phyloP scores from a whole-genome alignment of 2,797 vertebrate species.

The Catostomus latipinnis region DNA sequence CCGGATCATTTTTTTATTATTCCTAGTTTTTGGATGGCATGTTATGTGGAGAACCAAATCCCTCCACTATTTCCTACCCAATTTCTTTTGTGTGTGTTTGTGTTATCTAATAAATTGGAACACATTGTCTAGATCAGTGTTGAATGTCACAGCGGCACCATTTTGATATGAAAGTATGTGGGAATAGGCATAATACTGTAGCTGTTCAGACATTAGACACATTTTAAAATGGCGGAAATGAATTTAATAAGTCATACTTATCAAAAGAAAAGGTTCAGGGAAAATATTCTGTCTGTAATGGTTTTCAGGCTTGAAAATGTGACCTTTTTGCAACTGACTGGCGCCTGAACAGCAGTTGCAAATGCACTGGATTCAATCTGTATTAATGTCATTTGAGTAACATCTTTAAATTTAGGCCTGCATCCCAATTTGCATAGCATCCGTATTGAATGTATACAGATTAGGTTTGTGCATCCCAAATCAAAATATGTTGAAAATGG shows the following conservation, averaged over 20 bases:
- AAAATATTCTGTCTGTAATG: background rate
- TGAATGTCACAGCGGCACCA: background rate
- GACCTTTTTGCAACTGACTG: background rate
- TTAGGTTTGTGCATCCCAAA: background rate
- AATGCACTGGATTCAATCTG: background rate
- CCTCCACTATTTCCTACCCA: slow-evolving; percentile 1
- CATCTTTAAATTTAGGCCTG: slow-evolving; percentile 11
- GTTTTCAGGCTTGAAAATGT: background rate
- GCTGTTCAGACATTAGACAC: background rate
- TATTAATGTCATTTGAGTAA: background rate
- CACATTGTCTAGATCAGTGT: background rate
- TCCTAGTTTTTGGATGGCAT: slow-evolving; percentile 51
- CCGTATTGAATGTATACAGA: background rate
- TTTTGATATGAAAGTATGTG: slow-evolving; percentile 5
- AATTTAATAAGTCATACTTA: slow-evolving; percentile 12
- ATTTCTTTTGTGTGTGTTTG: slow-evolving; percentile 19
- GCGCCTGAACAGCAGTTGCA: background rate
- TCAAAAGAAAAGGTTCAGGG: background rate
- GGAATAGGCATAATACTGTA: background rate
- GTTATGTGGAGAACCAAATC: slow-evolving; percentile 36
- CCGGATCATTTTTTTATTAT: slow-evolving; percentile 30
- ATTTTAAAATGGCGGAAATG: slow-evolving; percentile 26
- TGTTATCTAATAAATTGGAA: slow-evolving; percentile 18
- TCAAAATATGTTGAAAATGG: too few species aligned
- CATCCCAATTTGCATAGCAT: background rate